These are phyloP conservation scores for Xiphophorus maculatus DNA, from an alignment of 2,113 vertebrate species.

Conservation along the genomic window DNA sequence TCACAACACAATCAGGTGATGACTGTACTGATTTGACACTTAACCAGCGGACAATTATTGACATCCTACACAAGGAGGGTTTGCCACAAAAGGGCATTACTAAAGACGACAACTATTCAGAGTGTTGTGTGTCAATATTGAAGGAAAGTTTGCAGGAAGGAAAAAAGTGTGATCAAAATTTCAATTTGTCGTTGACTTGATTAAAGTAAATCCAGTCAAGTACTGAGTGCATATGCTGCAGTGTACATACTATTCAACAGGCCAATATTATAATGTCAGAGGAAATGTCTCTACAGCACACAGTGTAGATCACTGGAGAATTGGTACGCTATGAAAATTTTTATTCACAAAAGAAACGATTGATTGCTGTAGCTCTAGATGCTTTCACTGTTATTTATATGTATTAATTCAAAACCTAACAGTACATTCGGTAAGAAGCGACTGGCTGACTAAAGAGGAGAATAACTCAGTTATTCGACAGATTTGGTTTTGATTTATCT, in stretches of 20 bases:
- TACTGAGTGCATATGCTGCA: too few species aligned
- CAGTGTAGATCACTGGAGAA: constrained; percentile 17
- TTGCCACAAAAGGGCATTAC: too few species aligned
- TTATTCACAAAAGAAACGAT: constrained; percentile 7
- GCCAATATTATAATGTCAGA: neutral
- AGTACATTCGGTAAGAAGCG: neutral
- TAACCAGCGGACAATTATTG: too few species aligned
- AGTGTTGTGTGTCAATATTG: too few species aligned
- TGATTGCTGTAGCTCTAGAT: neutral
- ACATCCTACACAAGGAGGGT: too few species aligned
- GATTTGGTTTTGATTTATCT: neutral
- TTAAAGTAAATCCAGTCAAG: neutral
- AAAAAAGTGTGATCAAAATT: too few species aligned
- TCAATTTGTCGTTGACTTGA: neutral
- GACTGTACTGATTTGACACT: neutral
- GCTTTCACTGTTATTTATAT: neutral
- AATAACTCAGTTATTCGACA: neutral
- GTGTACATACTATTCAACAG: too few species aligned
- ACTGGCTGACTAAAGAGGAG: neutral
- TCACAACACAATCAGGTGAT: neutral
- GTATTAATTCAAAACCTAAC: neutral
- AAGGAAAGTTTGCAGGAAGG: too few species aligned
- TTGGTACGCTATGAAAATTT: neutral
- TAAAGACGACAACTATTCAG: too few species aligned
- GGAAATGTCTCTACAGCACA: neutral